These are phyloP conservation scores for Ovis canadensis DNA, from an alignment of 2,113 vertebrate genomes.

Conservation along the genomic window DNA sequence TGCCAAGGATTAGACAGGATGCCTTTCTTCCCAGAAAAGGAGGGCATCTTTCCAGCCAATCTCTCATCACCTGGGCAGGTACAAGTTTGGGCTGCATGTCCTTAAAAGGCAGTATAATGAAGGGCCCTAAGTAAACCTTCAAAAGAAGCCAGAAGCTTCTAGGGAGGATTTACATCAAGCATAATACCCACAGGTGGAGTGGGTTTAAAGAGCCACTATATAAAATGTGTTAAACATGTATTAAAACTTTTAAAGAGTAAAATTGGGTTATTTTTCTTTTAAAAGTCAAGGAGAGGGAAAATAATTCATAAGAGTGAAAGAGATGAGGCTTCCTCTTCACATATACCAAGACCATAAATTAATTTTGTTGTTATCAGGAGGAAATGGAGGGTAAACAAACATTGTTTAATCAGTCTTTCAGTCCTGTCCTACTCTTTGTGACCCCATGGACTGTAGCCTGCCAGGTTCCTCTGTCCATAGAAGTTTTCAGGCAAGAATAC, in stretches of 20 bases:
- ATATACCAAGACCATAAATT: neutral
- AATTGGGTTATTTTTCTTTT: neutral
- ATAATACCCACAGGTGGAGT: neutral
- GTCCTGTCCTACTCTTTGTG: neutral
- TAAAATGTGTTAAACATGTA: neutral
- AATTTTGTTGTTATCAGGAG: neutral
- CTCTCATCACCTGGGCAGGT: neutral
- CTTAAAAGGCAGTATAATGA: neutral
- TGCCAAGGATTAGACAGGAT: accelerated
- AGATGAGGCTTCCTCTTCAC: neutral
- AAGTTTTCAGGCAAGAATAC: neutral
- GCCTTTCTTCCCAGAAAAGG: neutral
- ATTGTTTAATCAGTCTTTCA: neutral
- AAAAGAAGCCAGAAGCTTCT: neutral
- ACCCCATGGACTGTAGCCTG: neutral
- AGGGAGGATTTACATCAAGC: neutral
- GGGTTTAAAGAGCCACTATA: neutral
- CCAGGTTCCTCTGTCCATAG: neutral
- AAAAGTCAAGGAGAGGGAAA: neutral
- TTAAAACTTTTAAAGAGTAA: neutral
- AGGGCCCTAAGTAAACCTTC: neutral
- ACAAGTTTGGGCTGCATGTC: neutral
- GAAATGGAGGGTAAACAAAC: neutral
- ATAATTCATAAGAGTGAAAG: neutral
- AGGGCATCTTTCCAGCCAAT: neutral